Base-by-base conservation (phyloP, 2,797 vertebrate genomes). In the Halcyon smyrnensis region DNA sequence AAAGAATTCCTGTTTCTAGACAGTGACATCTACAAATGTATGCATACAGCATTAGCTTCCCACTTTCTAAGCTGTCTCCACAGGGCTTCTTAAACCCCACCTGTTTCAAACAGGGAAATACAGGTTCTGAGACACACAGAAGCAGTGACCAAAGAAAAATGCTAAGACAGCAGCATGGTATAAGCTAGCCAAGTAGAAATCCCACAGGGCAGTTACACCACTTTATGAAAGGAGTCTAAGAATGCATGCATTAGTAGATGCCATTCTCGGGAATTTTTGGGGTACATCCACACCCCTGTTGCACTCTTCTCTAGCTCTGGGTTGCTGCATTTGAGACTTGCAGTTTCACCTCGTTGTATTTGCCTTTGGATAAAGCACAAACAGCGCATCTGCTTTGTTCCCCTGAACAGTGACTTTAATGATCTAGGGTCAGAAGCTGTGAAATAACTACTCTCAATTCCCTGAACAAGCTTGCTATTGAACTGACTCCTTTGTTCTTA, bases 381-480 rank as follows among this genome's bases (percentile, higher is more conserved):
- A 70, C 6, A 65, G 34, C 85, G 21, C 75, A 87, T 85, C 30
- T 93, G 68, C 48, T 81, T 41, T 83, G 37, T 60, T 91, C 16
- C 34, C 57, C 20, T 91, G 68, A 87, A 78, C 15, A 67, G 25
- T 39, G 59, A 69, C 68, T 84, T 18, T 80, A 62, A 87, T 87
- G 45, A 85, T 62, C 41, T 46, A 71, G 50, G 50, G 64, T 91
- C 73, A 94, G 84, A 91, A 94, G 62, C 62, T 81, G 82, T 87
- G 92, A 92, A 92, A 92, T 68, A 78, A 71, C 27, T 83, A 73
- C 25, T 83, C 45, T 75, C 71, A 93, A 25, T 74, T 92, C 68
- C 41, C 62, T 82, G 53, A 93, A 83, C 34, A 87, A 87, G 71
- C 53, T 81, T 85, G 45, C 53, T 81, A 46, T 91, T 89, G 79